Evolutionary conservation across 2,797 vertebrate genomes (phyloP).

Genomic region (Sylvia borin): DNA sequence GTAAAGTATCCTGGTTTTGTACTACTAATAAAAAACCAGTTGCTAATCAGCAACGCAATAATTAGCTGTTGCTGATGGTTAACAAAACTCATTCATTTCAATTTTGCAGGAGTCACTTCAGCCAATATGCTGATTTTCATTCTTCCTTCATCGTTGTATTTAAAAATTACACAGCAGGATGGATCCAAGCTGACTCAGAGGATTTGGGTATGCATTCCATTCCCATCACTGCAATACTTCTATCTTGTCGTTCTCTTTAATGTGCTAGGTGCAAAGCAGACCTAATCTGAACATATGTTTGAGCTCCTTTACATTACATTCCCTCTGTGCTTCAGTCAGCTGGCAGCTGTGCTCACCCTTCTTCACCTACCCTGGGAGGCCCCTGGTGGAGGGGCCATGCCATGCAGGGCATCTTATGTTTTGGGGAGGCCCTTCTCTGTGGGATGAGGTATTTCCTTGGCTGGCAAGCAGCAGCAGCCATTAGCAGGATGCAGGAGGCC

Average conservation of each 20-base stretch:
- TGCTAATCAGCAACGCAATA: not conserved
- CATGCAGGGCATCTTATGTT: not conserved
- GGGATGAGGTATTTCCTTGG: not conserved
- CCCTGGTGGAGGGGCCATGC: not conserved
- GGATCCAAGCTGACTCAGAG: constrained; percentile 74
- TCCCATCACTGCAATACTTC: not conserved
- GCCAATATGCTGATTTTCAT: constrained; percentile 86
- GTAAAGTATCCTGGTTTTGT: constrained; percentile 68
- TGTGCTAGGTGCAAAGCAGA: not conserved
- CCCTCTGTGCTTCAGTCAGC: not conserved
- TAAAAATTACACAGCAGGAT: constrained; percentile 80
- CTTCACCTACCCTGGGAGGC: not conserved
- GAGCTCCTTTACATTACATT: not conserved
- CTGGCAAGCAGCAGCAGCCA: not conserved
- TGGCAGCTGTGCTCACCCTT: not conserved
- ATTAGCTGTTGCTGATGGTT: not conserved
- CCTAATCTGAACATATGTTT: not conserved
- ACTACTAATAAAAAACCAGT: not conserved
- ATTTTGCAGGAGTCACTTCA: constrained; percentile 80
- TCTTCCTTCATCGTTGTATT: constrained; percentile 80
- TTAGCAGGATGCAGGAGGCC: not conserved
- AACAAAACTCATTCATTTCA: not conserved
- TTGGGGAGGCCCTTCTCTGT: not conserved
- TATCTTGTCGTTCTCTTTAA: not conserved
- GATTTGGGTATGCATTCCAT: constrained; percentile 77